These are phyloP conservation scores for Protophormia terraenovae DNA, from an alignment of 2,888 invertebrate species.

Conservation along the genomic window DNA sequence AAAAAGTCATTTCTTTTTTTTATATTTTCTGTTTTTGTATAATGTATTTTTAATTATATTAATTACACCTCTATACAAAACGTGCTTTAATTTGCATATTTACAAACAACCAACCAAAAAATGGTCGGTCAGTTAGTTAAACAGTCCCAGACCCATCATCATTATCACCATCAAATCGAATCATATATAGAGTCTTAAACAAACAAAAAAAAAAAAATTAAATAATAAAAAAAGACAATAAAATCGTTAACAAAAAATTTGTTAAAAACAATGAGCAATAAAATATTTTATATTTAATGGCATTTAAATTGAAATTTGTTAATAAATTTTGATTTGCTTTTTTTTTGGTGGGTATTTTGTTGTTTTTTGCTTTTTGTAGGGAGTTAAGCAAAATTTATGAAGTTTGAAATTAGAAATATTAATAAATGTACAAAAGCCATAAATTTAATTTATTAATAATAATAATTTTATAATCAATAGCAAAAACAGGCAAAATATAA, in stretches of 20 bases:
- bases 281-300: conserved; percentile 64
- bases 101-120: conserved; percentile 27
- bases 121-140: background rate
- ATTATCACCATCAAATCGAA: conserved; percentile 17
- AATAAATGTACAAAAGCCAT: conserved; percentile 46
- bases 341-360: background rate
- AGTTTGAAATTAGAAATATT: conserved; percentile 57
- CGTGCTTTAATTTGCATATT: conserved; percentile 67
- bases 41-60: conserved; percentile 69
- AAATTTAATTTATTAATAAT: conserved; percentile 53
- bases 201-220: conserved; percentile 31
- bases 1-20: conserved; percentile 56
- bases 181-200: conserved; percentile 4
- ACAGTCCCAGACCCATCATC: conserved; percentile 20
- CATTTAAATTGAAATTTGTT: conserved; percentile 65
- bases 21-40: conserved; percentile 55
- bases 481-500: background rate
- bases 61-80: conserved; percentile 67
- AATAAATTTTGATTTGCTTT: conserved; percentile 44
- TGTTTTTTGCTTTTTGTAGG: background rate
- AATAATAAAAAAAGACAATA: too few species aligned
- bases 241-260: conserved; percentile 29
- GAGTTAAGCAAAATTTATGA: conserved; percentile 44
- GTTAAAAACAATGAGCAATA: conserved; percentile 43
- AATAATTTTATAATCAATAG: conserved; percentile 11